Evolutionary conservation across 2,113 vertebrate genomes (phyloP).

Genomic region (Xenopus borealis): DNA sequence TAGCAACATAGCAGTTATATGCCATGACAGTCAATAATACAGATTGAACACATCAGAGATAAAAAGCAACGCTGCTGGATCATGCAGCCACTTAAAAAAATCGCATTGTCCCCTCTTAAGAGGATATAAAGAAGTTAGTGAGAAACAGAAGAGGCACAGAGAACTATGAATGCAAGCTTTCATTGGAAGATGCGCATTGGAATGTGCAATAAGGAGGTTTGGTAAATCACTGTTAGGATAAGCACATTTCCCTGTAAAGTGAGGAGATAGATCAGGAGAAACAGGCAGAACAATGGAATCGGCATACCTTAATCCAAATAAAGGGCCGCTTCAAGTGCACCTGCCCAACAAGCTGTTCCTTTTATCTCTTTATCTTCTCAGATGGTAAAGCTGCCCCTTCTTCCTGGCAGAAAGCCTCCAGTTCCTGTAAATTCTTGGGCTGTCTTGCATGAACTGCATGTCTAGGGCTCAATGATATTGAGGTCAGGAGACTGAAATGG

Average conservation of each 20-base stretch:
- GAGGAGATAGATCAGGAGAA: constrained; percentile 35
- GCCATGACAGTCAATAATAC: constrained; percentile 41
- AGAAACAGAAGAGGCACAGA: constrained; percentile 28
- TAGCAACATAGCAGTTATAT: constrained; percentile 23
- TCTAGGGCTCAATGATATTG: no score
- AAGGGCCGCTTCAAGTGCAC: no score
- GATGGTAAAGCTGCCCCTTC: no score
- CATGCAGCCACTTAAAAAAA: constrained; percentile 27
- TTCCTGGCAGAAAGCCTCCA: no score
- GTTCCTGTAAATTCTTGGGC: no score
- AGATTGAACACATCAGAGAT: constrained; percentile 16
- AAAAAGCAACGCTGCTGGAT: constrained; percentile 17
- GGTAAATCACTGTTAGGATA: constrained; percentile 19
- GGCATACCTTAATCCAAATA: no score
- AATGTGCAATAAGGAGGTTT: constrained; percentile 1
- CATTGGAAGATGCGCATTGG: no score
- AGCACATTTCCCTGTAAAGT: constrained; percentile 34
- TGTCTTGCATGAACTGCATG: no score
- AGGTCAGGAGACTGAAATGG: no score
- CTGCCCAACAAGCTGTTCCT: no score
- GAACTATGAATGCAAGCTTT: no score
- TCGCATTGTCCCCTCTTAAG: constrained; percentile 29
- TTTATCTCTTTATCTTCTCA: no score
- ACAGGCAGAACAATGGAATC: constrained; percentile 26
- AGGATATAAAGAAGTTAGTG: constrained; percentile 33